These are phyloP conservation scores for Ctenodactylus gundi DNA, from an alignment of 2,113 vertebrate genomes.

Conservation along the genomic window DNA sequence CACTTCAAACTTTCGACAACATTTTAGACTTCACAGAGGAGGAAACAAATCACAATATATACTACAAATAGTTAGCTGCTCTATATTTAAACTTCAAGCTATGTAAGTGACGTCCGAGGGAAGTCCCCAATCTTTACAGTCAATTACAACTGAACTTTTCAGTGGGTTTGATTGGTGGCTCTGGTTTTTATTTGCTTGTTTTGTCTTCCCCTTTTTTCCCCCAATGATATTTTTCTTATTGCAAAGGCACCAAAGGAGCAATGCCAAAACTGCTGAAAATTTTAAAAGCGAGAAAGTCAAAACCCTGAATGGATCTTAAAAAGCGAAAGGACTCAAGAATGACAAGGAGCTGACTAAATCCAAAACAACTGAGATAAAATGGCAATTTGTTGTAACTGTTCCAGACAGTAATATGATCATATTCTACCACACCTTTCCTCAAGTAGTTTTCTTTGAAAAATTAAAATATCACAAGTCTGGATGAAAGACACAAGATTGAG, in stretches of 20 bases:
- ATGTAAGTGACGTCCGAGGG: not conserved
- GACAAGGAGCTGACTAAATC: not conserved
- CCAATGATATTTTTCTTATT: not conserved
- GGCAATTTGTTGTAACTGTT: not conserved
- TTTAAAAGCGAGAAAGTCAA: not conserved
- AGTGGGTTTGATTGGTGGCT: too few species aligned
- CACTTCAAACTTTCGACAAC: not conserved
- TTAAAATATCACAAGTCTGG: not conserved
- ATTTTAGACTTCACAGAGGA: not conserved
- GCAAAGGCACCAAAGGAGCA: not conserved
- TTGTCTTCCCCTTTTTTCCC: too few species aligned
- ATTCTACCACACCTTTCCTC: not conserved
- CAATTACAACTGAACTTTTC: not conserved
- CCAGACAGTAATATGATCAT: not conserved
- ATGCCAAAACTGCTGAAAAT: not conserved
- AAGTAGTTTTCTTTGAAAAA: not conserved
- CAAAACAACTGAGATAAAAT: not conserved
- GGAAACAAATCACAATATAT: not conserved
- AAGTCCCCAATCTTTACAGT: not conserved
- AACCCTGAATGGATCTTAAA: not conserved
- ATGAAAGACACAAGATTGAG: not conserved
- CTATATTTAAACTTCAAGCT: not conserved
- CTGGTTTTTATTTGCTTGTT: too few species aligned
- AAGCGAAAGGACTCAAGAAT: not conserved
- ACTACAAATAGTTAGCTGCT: not conserved